Percentiles rank a stretch among this genome's conserved stretches.
Evolutionary conservation across 2,888 invertebrate species (phyloP).

Genomic region (Orchesella flavescens): DNA sequence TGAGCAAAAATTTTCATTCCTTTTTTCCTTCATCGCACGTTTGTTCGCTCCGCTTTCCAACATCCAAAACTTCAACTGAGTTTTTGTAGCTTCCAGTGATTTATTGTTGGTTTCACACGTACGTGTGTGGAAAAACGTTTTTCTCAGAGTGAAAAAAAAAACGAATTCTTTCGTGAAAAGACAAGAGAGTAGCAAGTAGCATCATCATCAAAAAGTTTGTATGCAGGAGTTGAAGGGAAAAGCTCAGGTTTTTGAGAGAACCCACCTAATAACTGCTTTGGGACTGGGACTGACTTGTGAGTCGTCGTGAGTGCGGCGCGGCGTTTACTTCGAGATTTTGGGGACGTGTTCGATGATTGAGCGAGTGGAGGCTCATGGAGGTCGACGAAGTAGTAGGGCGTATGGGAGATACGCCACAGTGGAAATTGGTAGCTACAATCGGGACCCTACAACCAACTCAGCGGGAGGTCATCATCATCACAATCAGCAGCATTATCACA

Average conservation of each 20-base stretch:
- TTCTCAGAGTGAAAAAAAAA: constrained; percentile 3
- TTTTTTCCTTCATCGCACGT: not conserved
- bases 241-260: not conserved
- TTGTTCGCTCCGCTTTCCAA: too few relatives aligned
- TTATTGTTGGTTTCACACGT: constrained; percentile 49
- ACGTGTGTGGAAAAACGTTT: constrained; percentile 21
- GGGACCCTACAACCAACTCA: not conserved
- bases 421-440: constrained; percentile 49
- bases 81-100: constrained; percentile 32
- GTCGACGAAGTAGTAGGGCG: constrained; percentile 46
- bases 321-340: too few relatives aligned
- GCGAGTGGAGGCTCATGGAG: constrained; percentile 60
- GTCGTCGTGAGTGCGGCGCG: not conserved
- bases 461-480: not conserved
- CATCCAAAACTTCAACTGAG: too few relatives aligned
- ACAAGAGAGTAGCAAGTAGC: not conserved
- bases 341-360: constrained; percentile 44
- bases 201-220: not conserved
- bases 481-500: constrained; percentile 23
- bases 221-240: not conserved
- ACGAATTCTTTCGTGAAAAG: not conserved
- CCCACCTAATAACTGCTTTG: not conserved
- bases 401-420: constrained; percentile 52
- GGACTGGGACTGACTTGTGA: not conserved
- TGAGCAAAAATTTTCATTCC: not conserved